Base-by-base conservation (phyloP, 1,140 invertebrate genomes). In the Muscidifurax raptorellus region DNA sequence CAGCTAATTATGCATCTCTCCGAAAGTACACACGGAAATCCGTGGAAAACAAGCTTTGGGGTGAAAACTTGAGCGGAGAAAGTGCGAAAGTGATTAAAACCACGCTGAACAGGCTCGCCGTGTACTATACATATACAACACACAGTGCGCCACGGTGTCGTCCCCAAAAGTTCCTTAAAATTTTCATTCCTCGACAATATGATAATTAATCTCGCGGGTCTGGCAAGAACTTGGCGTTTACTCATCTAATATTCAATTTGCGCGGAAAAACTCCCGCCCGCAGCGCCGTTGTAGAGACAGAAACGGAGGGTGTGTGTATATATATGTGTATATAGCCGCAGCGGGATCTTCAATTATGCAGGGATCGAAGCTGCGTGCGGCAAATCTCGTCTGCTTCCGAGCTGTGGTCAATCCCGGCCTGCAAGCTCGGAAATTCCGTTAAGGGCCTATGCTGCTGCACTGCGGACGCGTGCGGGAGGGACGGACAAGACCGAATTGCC, bases 231-330 rank as follows among this genome's bases (percentile, higher is more conserved):
- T 59, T 30, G 44, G 28, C 52, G 18, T 69, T 69, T 7, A 25
- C 36, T 80, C 64, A 80, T 80, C 78, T 80, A 69, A 80, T 80
- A 80, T 80, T 80, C 78, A 80, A 80, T 80, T 80, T 67, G 22
- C 44, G 75, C 44, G 44, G 75, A 40, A 74, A 74, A 36, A 74
- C 5, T n/a, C n/a, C n/a, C 67, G 67, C 67, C 36, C 7, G 36
- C n/a, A 28, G 13, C 10, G 0, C 12, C 25, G 27, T 28, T 2
- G 67, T 27, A 69, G 67, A 27, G 25, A 12, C 28, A 18, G 67
- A 27, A 12, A 69, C 27, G 28, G 4, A 69, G 25, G 25, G 66
- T 69, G n/a, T 3, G n/a, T 67, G 3, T 69, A 69, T 30, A 30
- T 59, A 59, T 6, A n/a, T 10, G 18, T n/a, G 18, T 18, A 22